Evolutionary conservation across 2,797 vertebrate species (phyloP), one percentile per base, ranked within the genome.

Genomic region (Hippocampus kuda): DNA sequence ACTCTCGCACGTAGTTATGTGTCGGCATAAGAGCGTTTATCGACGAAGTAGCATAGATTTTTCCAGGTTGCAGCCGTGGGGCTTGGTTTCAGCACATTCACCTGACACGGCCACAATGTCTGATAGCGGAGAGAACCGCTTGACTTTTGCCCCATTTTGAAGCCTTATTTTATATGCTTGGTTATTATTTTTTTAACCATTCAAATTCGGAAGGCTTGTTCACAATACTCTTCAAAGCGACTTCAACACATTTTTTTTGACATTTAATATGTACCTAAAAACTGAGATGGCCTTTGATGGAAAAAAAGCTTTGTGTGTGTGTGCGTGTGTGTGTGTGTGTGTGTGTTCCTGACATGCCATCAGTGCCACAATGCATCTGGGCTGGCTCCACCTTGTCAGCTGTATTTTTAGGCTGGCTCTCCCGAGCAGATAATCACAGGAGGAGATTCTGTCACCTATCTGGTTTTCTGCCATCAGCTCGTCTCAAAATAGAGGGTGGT

Each of bases 371-470:
- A 68, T 75, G 78, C 77, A 77, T 88, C 85, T 89, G 88, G 81
- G 83, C 72, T 88, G 72, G 80, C 73, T 88, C 79, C 83, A 84
- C 80, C 86, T 83, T 86, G 80, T 80, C 76, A 65, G 38, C 70
- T 76, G 73, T 92, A 92, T 92, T 91, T 91, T 91, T 92, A 92
- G 89, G 77, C n/a, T 70, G 74, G 72, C 77, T 86, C 72, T 86
- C 68, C 70, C 68, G 72, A 79, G 75, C 73, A 76, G 83, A 89
- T 88, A 80, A 86, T 85, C 76, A 83, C 83, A 69, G 73, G 69
- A 78, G 75, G 76, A 83, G 82, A 75, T 75, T 80, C 69, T 81
- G 73, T 70, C 77, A 62, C 73, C 73, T 77, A 74, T 82, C 75
- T 75, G 75, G 71, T 79, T 77, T 76, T 72, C 67, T 73, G 61